Conservation (phyloP, 2,888 invertebrate genomes). For the Drosophila bunnanda region DNA sequence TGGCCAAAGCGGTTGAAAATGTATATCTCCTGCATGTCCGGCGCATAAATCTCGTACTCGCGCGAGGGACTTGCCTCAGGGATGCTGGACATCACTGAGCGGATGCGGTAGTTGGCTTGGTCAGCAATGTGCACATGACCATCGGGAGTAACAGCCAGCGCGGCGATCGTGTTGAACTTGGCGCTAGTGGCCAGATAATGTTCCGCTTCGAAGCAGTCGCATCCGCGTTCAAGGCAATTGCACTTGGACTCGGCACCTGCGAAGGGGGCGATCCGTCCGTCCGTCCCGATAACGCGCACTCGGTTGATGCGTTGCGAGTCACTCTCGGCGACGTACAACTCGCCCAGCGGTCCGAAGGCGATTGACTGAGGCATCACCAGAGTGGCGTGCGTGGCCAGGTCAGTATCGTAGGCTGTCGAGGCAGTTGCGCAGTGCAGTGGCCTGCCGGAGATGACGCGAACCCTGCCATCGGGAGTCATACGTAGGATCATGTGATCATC, state of each 20-base stretch:
- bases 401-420: slow-evolving; percentile 91
- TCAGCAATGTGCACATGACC: slow-evolving; percentile 98
- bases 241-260: slow-evolving; percentile 97
- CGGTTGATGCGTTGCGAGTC: slow-evolving; percentile 97
- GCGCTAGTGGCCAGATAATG: slow-evolving; percentile 96
- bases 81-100: slow-evolving; percentile 95
- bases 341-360: slow-evolving; percentile 95
- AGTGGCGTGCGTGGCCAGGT: slow-evolving; percentile 95
- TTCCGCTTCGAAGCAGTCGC: slow-evolving; percentile 96
- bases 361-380: slow-evolving; percentile 97
- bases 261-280: slow-evolving; percentile 96
- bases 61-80: slow-evolving; percentile 93
- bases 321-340: slow-evolving; percentile 97
- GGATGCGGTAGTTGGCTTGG: slow-evolving; percentile 94
- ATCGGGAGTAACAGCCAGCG: slow-evolving; percentile 96
- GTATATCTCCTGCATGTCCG: slow-evolving; percentile 97
- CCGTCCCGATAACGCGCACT: slow-evolving; percentile 95
- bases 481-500: slow-evolving; percentile 98
- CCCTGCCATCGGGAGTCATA: slow-evolving; percentile 94
- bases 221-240: slow-evolving; percentile 95
- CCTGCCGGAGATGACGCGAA: slow-evolving; percentile 96
- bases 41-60: slow-evolving; percentile 97
- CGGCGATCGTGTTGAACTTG: slow-evolving; percentile 96
- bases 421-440: slow-evolving; percentile 96
- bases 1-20: slow-evolving; percentile 97